Base-by-base conservation (phyloP, 2,888 invertebrate species). In the Keiferia lycopersicella region DNA sequence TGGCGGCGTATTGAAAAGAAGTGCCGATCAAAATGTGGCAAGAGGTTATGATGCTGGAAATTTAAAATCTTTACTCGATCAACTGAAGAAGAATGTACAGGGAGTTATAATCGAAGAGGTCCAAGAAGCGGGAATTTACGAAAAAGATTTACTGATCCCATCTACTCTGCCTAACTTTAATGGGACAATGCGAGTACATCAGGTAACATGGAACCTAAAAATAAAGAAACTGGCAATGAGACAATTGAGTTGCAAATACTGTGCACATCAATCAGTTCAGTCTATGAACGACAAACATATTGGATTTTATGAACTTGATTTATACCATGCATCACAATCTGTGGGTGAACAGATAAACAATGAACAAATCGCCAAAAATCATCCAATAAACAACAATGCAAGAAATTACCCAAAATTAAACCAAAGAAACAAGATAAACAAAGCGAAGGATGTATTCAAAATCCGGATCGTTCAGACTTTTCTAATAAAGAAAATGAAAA, bases 1-100 rank as follows among this genome's bases (percentile, higher is more conserved):
- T 2, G 69, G 69, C 10, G 71, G 65, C 0, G 45, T 41, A 11
- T n/a, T 72, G 0, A 70, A 70, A 63, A 68, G 69, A 30, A 68
- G 68, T 10, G 69, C 67, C 12, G 71, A 69, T 45, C 62, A 41
- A 56, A 59, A 65, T 39, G 65, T 66, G 38, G 60, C 22, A 11
- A 64, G 60, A 53, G 68, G 68, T 26, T 14, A 58, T 39, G 70
- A 45, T 16, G 67, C 38, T 53, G 30, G 16, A 14, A 51, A 53
- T 22, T 20, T 61, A 10, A 48, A 41, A 45, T 12, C 22, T 22
- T 22, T 61, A n/a, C n/a, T 61, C 2, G 20, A 18, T 18, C 51
- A 30, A 16, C 16, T 61, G 30, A 50, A 30, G 26, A 10, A 10
- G 7, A 41, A 45, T 22, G 38, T 53, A 20, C 16, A 16, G 16